phyloP scores from a whole-genome alignment of 64 coral and sea anemone species.

The Cladopsammia gracilis region DNA sequence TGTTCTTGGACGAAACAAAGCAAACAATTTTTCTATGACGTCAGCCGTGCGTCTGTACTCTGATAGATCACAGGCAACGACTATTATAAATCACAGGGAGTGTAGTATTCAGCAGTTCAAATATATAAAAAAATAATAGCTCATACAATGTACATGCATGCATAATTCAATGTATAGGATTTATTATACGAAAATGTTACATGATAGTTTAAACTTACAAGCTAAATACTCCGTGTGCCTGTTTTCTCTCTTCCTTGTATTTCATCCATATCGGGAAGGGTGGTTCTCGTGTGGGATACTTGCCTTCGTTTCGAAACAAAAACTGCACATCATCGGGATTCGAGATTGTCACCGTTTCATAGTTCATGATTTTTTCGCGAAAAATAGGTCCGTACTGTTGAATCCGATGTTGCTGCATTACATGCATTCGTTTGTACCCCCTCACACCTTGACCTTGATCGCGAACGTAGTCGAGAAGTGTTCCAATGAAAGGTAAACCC shows the following conservation, averaged over 20 bases:
- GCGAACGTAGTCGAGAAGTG: conserved; percentile 11
- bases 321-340: conserved; percentile 63
- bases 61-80: too few species aligned
- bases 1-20: too few species aligned
- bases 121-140: too few species aligned
- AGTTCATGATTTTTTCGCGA: conserved; percentile 50
- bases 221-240: conserved; percentile 36
- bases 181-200: too few species aligned
- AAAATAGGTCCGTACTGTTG: conserved; percentile 67
- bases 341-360: conserved; percentile 45
- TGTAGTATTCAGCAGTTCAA: too few species aligned
- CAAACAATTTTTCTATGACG: too few species aligned
- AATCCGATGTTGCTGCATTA: conserved; percentile 34
- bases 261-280: conserved; percentile 33
- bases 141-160: not conserved
- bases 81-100: too few species aligned
- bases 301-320: conserved; percentile 77
- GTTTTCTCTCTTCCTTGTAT: conserved; percentile 63
- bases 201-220: conserved; percentile 51
- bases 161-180: too few species aligned
- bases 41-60: too few species aligned
- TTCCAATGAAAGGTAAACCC: conserved; percentile 61
- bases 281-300: conserved; percentile 72
- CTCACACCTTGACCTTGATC: conserved; percentile 8
- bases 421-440: conserved; percentile 32